phyloP scores from a whole-genome alignment of 2,113 vertebrate species.

The Helogale parvula region DNA sequence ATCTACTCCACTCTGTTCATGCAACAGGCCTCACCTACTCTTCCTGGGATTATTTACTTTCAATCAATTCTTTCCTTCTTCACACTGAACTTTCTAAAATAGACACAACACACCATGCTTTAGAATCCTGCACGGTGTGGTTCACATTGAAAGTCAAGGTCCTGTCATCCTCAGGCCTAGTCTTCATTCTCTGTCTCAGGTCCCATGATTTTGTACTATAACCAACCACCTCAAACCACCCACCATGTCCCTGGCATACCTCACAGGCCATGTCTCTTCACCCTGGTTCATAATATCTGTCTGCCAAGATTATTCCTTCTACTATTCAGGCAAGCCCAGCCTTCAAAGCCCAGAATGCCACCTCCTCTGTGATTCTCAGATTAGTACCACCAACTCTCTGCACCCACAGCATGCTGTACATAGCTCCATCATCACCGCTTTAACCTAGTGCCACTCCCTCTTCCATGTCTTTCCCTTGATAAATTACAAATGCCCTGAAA shows the following conservation, averaged over 20 bases:
- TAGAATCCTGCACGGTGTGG: background rate
- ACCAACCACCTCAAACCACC: background rate
- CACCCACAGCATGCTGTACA: background rate
- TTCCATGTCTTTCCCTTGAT: background rate
- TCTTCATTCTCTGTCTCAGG: background rate
- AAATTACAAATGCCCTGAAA: background rate
- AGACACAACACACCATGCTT: background rate
- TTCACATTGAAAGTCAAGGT: background rate
- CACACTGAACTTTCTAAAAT: background rate
- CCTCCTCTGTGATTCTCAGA: background rate
- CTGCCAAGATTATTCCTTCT: background rate
- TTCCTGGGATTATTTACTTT: background rate
- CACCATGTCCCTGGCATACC: background rate
- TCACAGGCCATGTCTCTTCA: background rate
- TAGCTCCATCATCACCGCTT: fast-evolving
- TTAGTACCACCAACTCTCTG: background rate
- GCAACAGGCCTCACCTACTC: background rate
- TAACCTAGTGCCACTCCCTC: fast-evolving
- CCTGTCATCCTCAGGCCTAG: background rate
- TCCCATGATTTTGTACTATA: no score
- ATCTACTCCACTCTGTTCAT: background rate
- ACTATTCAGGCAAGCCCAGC: background rate
- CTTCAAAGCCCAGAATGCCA: background rate
- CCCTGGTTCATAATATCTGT: background rate
- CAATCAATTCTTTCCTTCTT: background rate